Evolutionary conservation across 2,888 invertebrate genomes (phyloP).

Genomic region (Hoplodrina blanda): DNA sequence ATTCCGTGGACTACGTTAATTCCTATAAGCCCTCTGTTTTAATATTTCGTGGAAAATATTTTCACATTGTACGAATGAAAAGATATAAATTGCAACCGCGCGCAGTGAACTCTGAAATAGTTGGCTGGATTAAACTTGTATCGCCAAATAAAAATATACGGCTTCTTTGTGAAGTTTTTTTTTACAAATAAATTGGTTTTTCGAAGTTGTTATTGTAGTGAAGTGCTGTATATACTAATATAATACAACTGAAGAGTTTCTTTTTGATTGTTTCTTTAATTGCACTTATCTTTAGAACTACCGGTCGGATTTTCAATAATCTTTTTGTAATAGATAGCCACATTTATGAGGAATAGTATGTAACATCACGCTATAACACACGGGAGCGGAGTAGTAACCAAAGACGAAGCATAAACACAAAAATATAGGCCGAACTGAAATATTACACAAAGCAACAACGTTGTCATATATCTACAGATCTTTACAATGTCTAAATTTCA

Average conservation of each 20-base stretch:
- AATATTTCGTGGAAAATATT: conserved; percentile 3
- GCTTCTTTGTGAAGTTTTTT: neutral
- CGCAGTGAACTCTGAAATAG: neutral
- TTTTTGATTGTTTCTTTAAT: too few species aligned
- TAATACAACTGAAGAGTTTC: too few species aligned
- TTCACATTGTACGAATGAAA: conserved; percentile 7
- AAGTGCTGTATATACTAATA: too few species aligned
- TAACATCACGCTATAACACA: too few species aligned
- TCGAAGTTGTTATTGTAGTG: neutral
- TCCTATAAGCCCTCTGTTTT: neutral
- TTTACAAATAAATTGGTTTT: neutral
- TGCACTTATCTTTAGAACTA: too few species aligned
- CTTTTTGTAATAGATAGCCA: too few species aligned
- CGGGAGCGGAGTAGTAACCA: too few species aligned
- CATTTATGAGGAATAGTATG: too few species aligned
- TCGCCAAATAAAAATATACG: neutral
- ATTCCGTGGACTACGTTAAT: conserved; percentile 15
- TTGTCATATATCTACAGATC: neutral
- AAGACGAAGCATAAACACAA: too few species aligned
- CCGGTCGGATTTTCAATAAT: too few species aligned
- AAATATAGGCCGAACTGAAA: too few species aligned
- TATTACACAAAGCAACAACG: neutral
- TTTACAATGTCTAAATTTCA: neutral
- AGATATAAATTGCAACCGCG: neutral
- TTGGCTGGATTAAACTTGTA: neutral